Percentiles rank a stretch among this genome's conserved stretches.
phyloP scores from a whole-genome alignment of 2,888 invertebrate genomes.

The Heliconius charithonia region DNA sequence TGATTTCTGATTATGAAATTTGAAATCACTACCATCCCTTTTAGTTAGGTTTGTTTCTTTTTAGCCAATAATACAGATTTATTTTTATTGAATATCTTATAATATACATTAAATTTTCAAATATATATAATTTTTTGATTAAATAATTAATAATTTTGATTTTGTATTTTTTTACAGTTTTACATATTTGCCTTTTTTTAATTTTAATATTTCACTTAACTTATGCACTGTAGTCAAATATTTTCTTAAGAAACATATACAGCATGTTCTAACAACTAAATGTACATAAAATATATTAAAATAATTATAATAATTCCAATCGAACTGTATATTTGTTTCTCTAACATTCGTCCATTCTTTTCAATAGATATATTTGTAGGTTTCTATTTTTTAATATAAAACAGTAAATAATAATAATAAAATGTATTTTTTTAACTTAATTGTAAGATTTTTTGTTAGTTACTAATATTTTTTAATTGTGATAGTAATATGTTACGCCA shows the following conservation, averaged over 20 bases:
- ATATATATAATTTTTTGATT: too few species aligned
- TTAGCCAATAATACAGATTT: too few species aligned
- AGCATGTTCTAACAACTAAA: neutral
- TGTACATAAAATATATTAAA: neutral
- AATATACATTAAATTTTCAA: too few species aligned
- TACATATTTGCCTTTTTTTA: neutral
- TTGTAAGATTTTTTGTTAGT: neutral
- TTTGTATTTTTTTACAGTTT: too few species aligned
- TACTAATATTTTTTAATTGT: neutral
- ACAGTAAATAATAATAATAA: neutral
- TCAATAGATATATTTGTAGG: neutral
- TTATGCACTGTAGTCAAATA: too few species aligned
- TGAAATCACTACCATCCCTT: too few species aligned
- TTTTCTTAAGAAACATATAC: neutral
- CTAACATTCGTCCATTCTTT: neutral
- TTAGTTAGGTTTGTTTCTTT: too few species aligned
- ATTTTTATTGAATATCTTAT: too few species aligned
- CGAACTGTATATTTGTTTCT: neutral
- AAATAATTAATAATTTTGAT: too few species aligned
- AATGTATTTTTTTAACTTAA: constrained; percentile 2
- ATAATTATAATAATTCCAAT: neutral
- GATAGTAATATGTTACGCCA: too few species aligned
- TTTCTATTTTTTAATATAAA: neutral
- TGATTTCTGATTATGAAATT: too few species aligned
- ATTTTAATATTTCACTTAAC: neutral